These are phyloP conservation scores for Metalampra italica DNA, from an alignment of 2,888 invertebrate species.

Conservation along the genomic window DNA sequence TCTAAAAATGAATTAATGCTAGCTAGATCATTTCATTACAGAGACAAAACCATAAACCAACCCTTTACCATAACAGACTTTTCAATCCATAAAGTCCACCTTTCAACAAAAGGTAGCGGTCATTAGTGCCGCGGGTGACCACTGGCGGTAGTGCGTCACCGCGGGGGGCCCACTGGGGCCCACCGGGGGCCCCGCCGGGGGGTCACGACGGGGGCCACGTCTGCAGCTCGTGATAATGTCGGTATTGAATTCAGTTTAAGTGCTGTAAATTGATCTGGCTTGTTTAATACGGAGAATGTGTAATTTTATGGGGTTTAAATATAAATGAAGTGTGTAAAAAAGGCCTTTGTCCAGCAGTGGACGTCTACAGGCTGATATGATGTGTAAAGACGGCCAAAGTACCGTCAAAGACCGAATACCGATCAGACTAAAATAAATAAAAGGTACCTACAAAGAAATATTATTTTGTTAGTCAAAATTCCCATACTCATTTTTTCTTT, in stretches of 20 bases:
- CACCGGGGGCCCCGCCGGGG: slow-evolving; percentile 8
- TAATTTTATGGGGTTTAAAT: neutral
- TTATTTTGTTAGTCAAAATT: no score
- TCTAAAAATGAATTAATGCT: no score
- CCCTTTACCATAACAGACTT: neutral
- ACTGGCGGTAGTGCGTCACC: slow-evolving; percentile 6
- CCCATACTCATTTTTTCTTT: no score
- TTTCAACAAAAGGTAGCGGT: slow-evolving; percentile 14
- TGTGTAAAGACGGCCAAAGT: no score
- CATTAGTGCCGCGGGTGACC: slow-evolving; percentile 19
- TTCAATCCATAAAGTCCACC: neutral
- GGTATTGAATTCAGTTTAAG: slow-evolving; percentile 17
- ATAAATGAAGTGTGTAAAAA: neutral
- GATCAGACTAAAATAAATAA: no score
- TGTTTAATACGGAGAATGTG: slow-evolving; percentile 6
- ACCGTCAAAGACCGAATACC: no score
- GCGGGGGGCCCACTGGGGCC: slow-evolving; percentile 8
- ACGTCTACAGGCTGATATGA: no score
- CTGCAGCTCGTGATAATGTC: slow-evolving; percentile 5
- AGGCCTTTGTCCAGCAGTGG: no score
- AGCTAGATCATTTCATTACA: no score
- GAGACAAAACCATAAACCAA: neutral
- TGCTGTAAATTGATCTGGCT: slow-evolving; percentile 23
- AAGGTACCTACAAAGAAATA: no score
- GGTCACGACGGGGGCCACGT: slow-evolving; percentile 8